phyloP scores from a whole-genome alignment of 2,797 vertebrate species.

The Notamacropus eugenii region DNA sequence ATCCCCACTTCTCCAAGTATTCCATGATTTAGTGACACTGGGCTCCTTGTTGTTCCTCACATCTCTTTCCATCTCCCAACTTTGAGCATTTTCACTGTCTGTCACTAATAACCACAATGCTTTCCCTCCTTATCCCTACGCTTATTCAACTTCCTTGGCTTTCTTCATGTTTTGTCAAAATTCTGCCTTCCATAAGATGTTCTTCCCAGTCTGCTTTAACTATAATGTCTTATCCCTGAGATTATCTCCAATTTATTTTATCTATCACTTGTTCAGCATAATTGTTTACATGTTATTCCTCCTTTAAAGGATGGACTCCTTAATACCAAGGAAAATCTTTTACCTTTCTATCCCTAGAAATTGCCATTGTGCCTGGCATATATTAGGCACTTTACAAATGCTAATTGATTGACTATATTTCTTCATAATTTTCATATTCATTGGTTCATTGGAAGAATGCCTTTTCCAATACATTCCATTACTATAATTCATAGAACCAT shows the following conservation, averaged over 20 bases:
- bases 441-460: background rate
- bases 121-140: background rate
- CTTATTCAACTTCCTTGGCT: background rate
- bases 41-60: background rate
- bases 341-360: background rate
- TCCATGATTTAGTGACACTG: background rate
- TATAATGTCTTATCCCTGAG: background rate
- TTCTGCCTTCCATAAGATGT: background rate
- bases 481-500: background rate
- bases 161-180: background rate
- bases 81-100: background rate
- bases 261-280: background rate
- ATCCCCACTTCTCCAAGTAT: background rate
- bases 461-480: background rate
- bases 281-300: background rate
- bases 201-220: background rate
- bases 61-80: background rate
- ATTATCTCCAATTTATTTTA: background rate
- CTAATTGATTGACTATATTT: background rate
- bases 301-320: background rate
- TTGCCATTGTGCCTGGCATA: background rate
- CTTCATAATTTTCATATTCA: background rate
- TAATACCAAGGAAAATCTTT: background rate
- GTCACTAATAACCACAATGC: background rate
- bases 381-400: background rate